Evolutionary conservation across 2,888 invertebrate genomes (phyloP), one percentile per base, ranked within the genome.

Genomic region (Schrankia costaestrigalis): DNA sequence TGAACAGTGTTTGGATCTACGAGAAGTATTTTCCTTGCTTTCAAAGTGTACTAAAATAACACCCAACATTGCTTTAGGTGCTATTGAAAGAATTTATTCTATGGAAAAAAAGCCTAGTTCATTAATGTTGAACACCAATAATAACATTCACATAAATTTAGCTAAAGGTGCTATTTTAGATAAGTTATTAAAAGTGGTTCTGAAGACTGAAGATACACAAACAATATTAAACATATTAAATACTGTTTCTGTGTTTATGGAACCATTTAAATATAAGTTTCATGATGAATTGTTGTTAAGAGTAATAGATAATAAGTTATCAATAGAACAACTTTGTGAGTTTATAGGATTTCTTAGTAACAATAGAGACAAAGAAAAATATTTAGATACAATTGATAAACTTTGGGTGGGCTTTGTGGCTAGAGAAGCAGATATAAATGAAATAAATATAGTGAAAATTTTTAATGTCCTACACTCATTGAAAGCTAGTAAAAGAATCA

Each of bases 371-470:
- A 82, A 89, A 43, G 56, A 70, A 3, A 85, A 78, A 41, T 90
- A 89, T 64, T 73, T 80, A 13, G 83, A 89, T 12, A 84, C 84
- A 5, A 82, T 91, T 36, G 93, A 93, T 51, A 90, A 90, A 61
- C 69, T 93, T 21, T 93, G 93, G 93, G 80, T 90, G 37, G 92
- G 92, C 6, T 88, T 93, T 52, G 72, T 89, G 11, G 90, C 89
- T 40, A 87, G 85, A 34, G 89, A 90, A 50, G 63, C 78, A 18
- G 88, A 90, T 14, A 91, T 93, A 22, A 75, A 89, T 67, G 88
- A 89, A 36, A 71, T 71, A 6, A 91, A 91, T 62, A 82, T 93
- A 37, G 78, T 89, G 1, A 62, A 84, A 14, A 72, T 93, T 8
- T 92, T 91, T 61, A 76, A 77, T 52, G 76, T 90, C 17, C 59